These are phyloP conservation scores for Montifringilla adamsi DNA, from an alignment of 2,113 vertebrate genomes.

Conservation along the genomic window DNA sequence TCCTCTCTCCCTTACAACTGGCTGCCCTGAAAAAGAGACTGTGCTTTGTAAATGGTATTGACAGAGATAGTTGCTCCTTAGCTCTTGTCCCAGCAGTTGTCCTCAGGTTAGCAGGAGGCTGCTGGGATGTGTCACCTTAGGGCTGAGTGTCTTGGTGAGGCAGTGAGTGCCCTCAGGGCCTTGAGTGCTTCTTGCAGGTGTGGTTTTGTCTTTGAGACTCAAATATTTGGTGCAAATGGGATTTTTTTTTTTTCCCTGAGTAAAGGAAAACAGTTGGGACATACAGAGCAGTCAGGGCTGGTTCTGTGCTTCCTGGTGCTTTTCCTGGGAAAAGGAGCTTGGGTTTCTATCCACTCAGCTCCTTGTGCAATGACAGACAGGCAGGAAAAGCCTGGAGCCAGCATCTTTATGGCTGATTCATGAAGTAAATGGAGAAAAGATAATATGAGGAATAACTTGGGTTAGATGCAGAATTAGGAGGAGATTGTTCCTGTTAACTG, in stretches of 20 bases:
- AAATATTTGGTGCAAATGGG: neutral
- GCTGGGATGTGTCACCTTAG: neutral
- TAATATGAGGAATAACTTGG: neutral
- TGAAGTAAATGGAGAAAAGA: neutral
- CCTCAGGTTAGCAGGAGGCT: neutral
- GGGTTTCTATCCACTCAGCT: neutral
- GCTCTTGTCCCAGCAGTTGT: neutral
- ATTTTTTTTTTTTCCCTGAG: neutral
- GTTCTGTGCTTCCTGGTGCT: fast-evolving
- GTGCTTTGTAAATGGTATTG: neutral
- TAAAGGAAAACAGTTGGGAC: neutral
- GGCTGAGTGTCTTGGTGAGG: neutral
- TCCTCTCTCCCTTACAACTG: neutral
- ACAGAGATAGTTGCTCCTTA: neutral
- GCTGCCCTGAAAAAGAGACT: neutral
- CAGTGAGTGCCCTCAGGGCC: neutral
- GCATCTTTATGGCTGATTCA: neutral
- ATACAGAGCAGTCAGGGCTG: neutral
- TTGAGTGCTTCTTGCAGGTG: neutral
- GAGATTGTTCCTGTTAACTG: neutral
- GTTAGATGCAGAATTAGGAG: neutral
- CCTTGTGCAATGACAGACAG: neutral
- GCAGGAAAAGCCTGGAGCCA: neutral
- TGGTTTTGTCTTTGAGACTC: neutral
- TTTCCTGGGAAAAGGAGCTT: neutral